phyloP scores from a whole-genome alignment of 2,113 vertebrate genomes.

The Elachura formosa region DNA sequence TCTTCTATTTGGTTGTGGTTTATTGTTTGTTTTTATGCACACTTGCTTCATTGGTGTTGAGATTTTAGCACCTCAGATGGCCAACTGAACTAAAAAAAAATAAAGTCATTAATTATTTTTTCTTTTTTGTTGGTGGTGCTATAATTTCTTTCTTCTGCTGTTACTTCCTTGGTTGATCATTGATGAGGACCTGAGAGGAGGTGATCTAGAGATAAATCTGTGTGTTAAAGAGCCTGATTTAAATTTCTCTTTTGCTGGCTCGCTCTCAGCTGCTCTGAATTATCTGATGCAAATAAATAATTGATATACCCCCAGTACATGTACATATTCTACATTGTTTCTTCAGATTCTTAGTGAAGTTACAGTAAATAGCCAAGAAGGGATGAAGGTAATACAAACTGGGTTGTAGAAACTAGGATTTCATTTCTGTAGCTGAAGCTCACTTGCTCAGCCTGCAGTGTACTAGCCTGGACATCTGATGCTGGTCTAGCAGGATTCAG shows the following conservation, averaged over 20 bases:
- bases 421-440: background rate
- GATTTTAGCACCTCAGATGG: conserved; percentile 52
- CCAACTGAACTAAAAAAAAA: conserved; percentile 56
- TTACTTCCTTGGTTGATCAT: background rate
- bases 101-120: conserved; percentile 65
- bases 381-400: background rate
- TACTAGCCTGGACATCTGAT: no score
- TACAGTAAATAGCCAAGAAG: background rate
- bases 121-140: conserved; percentile 40
- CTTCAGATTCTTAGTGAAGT: background rate
- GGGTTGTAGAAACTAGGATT: background rate
- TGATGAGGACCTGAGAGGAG: background rate
- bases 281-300: background rate
- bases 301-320: background rate
- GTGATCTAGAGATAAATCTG: background rate
- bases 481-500: background rate
- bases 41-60: conserved; percentile 52
- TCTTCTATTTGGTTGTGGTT: conserved; percentile 41
- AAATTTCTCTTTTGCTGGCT: background rate
- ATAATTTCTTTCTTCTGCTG: background rate
- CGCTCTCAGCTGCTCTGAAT: background rate
- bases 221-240: background rate
- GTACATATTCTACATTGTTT: background rate
- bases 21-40: conserved; percentile 44
- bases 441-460: background rate